phyloP scores from a whole-genome alignment of 1,140 invertebrate genomes.

The Drosophila paulistorum region DNA sequence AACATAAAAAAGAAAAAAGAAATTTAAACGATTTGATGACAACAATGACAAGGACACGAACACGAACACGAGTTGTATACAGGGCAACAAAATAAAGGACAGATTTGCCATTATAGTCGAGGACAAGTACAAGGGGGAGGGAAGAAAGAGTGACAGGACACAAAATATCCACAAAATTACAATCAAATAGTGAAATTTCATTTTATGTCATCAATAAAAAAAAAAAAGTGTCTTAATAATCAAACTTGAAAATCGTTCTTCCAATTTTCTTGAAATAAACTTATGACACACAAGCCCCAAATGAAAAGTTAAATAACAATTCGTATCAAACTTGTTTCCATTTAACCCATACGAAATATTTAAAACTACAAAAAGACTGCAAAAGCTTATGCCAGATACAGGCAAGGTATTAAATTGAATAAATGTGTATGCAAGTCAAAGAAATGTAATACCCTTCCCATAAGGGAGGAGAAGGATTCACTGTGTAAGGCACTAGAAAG shows the following conservation, averaged over 20 bases:
- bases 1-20: slow-evolving; percentile 23
- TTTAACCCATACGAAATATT: too few relatives aligned
- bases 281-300: too few relatives aligned
- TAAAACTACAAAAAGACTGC: too few relatives aligned
- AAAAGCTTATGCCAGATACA: too few relatives aligned
- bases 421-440: too few relatives aligned
- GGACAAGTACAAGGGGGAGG: not conserved
- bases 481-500: too few relatives aligned
- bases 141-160: not conserved
- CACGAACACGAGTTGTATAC: not conserved
- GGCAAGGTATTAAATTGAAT: too few relatives aligned
- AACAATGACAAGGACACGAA: slow-evolving; percentile 41
- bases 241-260: not conserved
- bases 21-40: slow-evolving; percentile 50
- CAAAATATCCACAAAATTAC: not conserved
- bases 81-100: slow-evolving; percentile 30
- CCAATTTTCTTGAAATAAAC: too few relatives aligned
- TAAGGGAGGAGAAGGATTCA: too few relatives aligned
- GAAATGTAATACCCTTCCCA: too few relatives aligned
- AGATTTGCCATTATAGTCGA: slow-evolving; percentile 4
- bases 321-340: too few relatives aligned
- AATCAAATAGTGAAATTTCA: not conserved
- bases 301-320: too few relatives aligned
- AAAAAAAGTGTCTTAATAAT: not conserved
- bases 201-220: not conserved